Base-by-base conservation (phyloP, 1,140 invertebrate genomes). In the Aporrectodea caliginosa region DNA sequence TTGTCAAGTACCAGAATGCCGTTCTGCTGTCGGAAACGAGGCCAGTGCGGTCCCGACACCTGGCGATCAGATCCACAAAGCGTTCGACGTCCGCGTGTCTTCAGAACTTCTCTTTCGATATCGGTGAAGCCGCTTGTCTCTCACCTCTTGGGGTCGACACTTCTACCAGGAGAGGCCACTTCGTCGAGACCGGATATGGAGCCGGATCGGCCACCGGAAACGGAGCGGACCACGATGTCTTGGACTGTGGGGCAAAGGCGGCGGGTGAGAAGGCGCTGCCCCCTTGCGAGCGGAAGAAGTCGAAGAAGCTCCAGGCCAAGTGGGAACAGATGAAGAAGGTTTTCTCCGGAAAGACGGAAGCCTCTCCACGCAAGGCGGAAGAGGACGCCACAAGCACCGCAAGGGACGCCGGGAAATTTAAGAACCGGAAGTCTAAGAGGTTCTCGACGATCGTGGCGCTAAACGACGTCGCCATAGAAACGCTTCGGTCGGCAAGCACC, bases 301-400 rank as follows among this genome's bases (percentile, higher is more conserved):
- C 75, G 0, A 76, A 76, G 43, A 76, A 76, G 43, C 35, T 76
- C 2, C 75, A 76, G 29, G 43, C 35, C 2, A 76, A 68, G 43
- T 76, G 75, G 75, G 75, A 76, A 35, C 75, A 76, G 29, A 35
- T 76, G 16, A 76, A 76, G 43, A 76, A 76, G 43, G 75, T 76
- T 1, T 76, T 76, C 35, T 27, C 75, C 35, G n/a, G 70, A 72
- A 72, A 72, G 27, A 6, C 70, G 70, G 31, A 72, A 72, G n/a
- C 31, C 70, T 72, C n/a, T 6, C 6, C 2, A 12, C 70, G 31
- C 2, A 16, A 68, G 27, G 2, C n/a, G n/a, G 70, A 72, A 72
- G 27, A 6, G 6, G 31, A 29, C 6, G 6, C n/a, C 14, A 6
- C 70, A 14, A 32, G 2, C 27, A 6, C 70, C 2, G 6, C 31